Conservation (phyloP, 2,888 invertebrate genomes). For the Rotaria socialis region DNA sequence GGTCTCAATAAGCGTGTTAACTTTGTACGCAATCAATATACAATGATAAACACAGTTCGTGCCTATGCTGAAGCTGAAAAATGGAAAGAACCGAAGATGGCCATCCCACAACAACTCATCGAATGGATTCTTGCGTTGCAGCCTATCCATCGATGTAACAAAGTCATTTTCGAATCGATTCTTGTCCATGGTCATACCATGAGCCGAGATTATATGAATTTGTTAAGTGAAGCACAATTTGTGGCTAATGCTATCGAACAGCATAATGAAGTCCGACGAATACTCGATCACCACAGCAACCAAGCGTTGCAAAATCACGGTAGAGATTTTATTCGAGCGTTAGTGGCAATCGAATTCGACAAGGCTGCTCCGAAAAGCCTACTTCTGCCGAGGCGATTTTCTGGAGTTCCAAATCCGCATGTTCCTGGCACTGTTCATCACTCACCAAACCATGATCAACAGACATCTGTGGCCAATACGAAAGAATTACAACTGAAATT, state of each 20-base stretch:
- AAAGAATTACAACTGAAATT: neutral
- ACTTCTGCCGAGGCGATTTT: neutral
- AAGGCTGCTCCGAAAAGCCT: neutral
- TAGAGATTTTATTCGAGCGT: too few relatives aligned
- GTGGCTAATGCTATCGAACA: neutral
- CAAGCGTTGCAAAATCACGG: too few relatives aligned
- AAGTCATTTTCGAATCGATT: neutral
- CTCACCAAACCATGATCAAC: too few relatives aligned
- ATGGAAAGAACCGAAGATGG: neutral
- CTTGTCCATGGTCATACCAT: neutral
- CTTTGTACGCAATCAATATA: neutral
- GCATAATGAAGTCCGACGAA: neutral
- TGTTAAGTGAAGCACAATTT: neutral
- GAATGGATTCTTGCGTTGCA: neutral
- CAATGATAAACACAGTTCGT: neutral
- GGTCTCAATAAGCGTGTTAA: neutral
- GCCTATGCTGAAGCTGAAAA: neutral
- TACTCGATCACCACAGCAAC: neutral
- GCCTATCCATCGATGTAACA: neutral
- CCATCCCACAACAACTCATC: neutral
- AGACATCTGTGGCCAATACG: too few relatives aligned
- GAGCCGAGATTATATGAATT: neutral
- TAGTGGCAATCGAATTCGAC: too few relatives aligned
- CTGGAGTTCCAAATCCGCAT: neutral
- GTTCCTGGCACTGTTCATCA: neutral